Evolutionary conservation across 2,797 vertebrate genomes (phyloP), one percentile per base, ranked within the genome.

Genomic region (Falco peregrinus): DNA sequence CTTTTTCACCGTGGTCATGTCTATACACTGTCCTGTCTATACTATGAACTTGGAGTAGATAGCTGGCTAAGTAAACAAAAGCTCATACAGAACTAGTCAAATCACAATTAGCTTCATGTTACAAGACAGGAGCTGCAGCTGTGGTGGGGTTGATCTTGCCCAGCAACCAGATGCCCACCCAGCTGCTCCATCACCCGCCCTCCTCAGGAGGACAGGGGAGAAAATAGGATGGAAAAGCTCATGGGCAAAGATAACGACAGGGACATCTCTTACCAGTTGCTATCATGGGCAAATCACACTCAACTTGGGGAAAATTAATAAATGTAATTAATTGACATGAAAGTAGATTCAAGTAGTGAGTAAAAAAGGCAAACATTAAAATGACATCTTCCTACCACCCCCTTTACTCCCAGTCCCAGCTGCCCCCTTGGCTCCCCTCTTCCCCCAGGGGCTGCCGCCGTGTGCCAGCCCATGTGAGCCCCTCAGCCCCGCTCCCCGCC

Each of bases 301-400:
- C 24, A 24, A 9, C 29, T 31, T 67, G 20, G 26, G 31, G 15
- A 41, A 48, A 61, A 56, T 15, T n/a, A 35, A 14, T 45, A 18
- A 45, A 45, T 70, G 60, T 31, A 22, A 69, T 85, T 70, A 15
- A 37, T 43, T 70, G 21, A 5, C 18, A 35, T 7, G 29, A 53
- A 14, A 80, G 45, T 4, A 45, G 16, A 53, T 29, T 43, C 9
- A n/a, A 6, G 6, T 5, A 33, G 9, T 15, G 9, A 74, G 29
- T 41, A 69, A 73, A 67, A 63, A 73, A 33, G 13, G 0, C 14
- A 75, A 79, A 63, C 24, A 37, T 16, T n/a, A 59, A 90, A 82
- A 11, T 1, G 3, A 6, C 24, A 53, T 7, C 39, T 35, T 50
- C 7, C 6, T 2, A 51, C 2, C 14, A 29, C 9, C 9, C 4